Percentiles rank a stretch among this genome's conserved stretches.
Evolutionary conservation across 2,797 vertebrate genomes (phyloP).

Genomic region (Sternotherus odoratus): DNA sequence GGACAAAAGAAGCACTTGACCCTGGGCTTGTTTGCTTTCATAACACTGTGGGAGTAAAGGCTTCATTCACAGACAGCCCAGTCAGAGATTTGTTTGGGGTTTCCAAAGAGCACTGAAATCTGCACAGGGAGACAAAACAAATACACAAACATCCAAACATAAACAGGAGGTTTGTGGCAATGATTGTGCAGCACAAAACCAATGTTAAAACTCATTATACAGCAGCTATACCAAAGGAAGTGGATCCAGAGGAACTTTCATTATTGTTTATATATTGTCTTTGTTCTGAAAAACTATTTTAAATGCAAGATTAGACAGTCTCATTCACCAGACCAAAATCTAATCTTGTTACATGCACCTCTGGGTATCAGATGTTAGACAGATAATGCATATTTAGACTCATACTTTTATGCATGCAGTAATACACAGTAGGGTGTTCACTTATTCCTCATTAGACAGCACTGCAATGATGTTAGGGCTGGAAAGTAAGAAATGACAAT

Average conservation of each 20-base stretch:
- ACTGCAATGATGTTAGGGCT: not conserved
- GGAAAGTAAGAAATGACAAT: not conserved
- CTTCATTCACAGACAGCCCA: conserved; percentile 86
- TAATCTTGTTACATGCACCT: not conserved
- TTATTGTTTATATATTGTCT: conserved; percentile 59
- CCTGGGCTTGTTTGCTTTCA: conserved; percentile 94
- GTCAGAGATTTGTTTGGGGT: conserved; percentile 88
- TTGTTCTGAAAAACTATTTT: conserved; percentile 59
- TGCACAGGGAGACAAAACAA: conserved; percentile 86
- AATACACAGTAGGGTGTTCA: not conserved
- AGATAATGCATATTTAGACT: not conserved
- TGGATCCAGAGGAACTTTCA: conserved; percentile 57
- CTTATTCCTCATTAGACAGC: not conserved
- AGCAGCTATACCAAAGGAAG: conserved; percentile 69
- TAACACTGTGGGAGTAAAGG: conserved; percentile 88
- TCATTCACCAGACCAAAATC: conserved; percentile 27
- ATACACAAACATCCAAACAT: conserved; percentile 84
- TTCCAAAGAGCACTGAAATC: conserved; percentile 85
- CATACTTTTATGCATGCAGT: fast-evolving
- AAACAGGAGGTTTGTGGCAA: conserved; percentile 79
- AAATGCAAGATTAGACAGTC: conserved; percentile 14
- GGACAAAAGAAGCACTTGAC: conserved; percentile 95
- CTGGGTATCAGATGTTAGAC: not conserved
- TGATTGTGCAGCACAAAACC: conserved; percentile 71
- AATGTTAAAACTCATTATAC: conserved; percentile 54